Percentiles rank a stretch among this genome's conserved stretches.
Evolutionary conservation across 2,113 vertebrate genomes (phyloP).

Genomic region (Ailurus styani): DNA sequence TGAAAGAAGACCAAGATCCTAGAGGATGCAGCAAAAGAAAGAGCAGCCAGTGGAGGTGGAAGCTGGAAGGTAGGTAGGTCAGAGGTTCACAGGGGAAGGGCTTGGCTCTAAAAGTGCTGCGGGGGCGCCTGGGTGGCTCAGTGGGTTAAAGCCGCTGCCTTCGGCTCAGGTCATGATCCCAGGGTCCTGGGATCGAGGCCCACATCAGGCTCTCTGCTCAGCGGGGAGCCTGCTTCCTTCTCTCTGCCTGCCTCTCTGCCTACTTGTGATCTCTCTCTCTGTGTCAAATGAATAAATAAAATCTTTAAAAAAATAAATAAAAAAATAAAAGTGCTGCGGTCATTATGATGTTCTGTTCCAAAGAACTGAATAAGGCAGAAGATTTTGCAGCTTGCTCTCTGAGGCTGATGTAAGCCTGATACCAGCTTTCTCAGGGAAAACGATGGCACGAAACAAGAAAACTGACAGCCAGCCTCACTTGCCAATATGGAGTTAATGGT

Average conservation of each 20-base stretch:
- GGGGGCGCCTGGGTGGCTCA: too few relatives aligned
- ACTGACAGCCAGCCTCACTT: neutral
- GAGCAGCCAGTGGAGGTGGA: neutral
- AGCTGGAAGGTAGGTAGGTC: neutral
- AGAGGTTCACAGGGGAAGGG: accelerated
- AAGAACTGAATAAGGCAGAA: neutral
- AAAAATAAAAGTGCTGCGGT: neutral
- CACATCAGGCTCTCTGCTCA: too few relatives aligned
- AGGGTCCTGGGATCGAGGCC: too few relatives aligned
- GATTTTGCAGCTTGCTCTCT: neutral
- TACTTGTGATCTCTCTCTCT: too few relatives aligned
- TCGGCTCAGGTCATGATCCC: too few relatives aligned
- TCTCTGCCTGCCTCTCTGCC: too few relatives aligned
- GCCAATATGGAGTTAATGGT: neutral
- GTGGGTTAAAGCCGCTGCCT: too few relatives aligned
- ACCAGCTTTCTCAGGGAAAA: neutral
- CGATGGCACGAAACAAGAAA: neutral
- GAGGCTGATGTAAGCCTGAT: neutral
- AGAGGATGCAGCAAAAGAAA: neutral
- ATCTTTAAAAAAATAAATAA: too few relatives aligned
- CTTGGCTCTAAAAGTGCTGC: neutral
- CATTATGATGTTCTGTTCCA: neutral
- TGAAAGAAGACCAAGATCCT: neutral
- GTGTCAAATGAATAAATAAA: too few relatives aligned
- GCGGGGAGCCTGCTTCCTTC: too few relatives aligned